phyloP scores from a whole-genome alignment of 2,888 invertebrate species.

The Coenonympha glycerion region DNA sequence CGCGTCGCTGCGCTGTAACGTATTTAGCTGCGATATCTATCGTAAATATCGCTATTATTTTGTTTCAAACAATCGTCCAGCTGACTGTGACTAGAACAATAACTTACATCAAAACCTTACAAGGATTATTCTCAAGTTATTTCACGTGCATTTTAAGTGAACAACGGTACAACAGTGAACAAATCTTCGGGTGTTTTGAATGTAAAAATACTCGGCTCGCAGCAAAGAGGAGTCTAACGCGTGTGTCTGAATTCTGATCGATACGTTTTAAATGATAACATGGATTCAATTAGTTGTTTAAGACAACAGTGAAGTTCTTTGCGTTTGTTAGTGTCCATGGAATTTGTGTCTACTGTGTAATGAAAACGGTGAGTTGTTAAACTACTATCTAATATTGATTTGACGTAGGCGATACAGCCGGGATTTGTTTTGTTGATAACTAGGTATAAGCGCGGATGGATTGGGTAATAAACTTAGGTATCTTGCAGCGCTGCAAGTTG shows the following conservation, averaged over 20 bases:
- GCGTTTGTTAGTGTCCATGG: constrained; percentile 32
- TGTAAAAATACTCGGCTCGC: constrained; percentile 73
- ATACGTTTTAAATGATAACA: constrained; percentile 75
- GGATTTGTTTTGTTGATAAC: constrained; percentile 57
- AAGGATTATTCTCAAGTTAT: constrained; percentile 1
- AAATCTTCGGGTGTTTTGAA: constrained; percentile 59
- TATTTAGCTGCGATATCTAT: constrained; percentile 32
- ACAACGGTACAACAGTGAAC: constrained; percentile 35
- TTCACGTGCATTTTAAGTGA: not conserved
- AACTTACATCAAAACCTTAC: constrained; percentile 10
- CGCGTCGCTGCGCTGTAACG: constrained; percentile 39
- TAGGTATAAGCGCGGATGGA: constrained; percentile 12
- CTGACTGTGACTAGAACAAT: constrained; percentile 59
- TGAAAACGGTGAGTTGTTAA: constrained; percentile 48
- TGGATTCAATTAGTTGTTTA: constrained; percentile 69
- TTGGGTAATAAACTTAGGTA: constrained; percentile 5
- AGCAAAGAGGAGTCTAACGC: constrained; percentile 58
- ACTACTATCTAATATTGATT: constrained; percentile 57
- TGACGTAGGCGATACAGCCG: constrained; percentile 46
- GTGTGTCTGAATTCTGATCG: constrained; percentile 75
- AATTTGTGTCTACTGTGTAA: constrained; percentile 29
- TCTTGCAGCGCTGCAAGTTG: constrained; percentile 19
- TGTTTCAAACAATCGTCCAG: constrained; percentile 67
- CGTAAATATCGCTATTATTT: constrained; percentile 59
- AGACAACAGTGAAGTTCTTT: constrained; percentile 58